phyloP scores from a whole-genome alignment of 92 coral and sea anemone species.

The Scolanthus callimorphus region DNA sequence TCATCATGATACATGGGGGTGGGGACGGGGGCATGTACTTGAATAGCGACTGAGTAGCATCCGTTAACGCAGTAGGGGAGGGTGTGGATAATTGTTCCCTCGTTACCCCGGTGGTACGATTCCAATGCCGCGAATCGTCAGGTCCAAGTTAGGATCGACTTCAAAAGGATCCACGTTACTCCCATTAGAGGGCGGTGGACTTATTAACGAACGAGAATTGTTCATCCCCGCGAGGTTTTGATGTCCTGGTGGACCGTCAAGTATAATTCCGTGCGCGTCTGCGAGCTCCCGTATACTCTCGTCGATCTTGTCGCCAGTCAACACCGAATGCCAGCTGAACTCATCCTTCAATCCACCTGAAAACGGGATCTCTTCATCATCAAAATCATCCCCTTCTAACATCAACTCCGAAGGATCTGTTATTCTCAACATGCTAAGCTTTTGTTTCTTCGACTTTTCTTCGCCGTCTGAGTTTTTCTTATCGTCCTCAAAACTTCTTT shows the following conservation, averaged over 20 bases:
- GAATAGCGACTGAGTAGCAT: conserved; percentile 72
- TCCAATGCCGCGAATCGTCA: conserved; percentile 86
- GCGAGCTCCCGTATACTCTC: conserved; percentile 86
- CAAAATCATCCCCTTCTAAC: conserved; percentile 43
- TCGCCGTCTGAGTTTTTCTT: conserved; percentile 56
- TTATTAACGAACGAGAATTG: conserved; percentile 17
- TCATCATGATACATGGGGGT: conserved; percentile 68
- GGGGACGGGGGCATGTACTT: conserved; percentile 95
- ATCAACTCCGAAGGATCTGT: conserved; percentile 49
- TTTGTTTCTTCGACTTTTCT: conserved; percentile 48
- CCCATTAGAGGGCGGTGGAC: conserved; percentile 70
- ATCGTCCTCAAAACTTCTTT: conserved; percentile 48
- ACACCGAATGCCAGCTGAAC: conserved; percentile 89
- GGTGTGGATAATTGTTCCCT: conserved; percentile 73
- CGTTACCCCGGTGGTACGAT: conserved; percentile 61
- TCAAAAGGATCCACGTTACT: conserved; percentile 64
- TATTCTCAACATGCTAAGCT: conserved; percentile 52
- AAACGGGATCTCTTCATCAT: conserved; percentile 94
- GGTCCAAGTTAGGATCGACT: conserved; percentile 79
- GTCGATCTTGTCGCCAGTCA: conserved; percentile 75
- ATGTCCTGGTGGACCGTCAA: conserved; percentile 56
- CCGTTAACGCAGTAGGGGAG: conserved; percentile 76
- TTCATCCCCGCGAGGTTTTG: conserved; percentile 11
- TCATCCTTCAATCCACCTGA: conserved; percentile 92
- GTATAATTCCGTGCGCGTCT: conserved; percentile 91